Conservation (phyloP, 1,140 invertebrate species). For the Pogonomyrmex barbatus region DNA sequence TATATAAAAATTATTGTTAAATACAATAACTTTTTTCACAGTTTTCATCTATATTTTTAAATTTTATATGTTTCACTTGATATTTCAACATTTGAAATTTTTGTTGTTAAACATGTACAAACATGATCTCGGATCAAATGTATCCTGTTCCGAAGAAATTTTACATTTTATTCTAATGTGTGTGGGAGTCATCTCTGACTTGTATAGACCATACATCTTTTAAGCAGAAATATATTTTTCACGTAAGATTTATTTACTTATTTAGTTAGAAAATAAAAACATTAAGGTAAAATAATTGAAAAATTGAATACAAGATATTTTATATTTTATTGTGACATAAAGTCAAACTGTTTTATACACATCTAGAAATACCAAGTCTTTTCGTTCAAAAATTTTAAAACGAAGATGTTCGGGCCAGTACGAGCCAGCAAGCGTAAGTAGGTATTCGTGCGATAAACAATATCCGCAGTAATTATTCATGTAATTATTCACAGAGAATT, state of each 20-base stretch:
- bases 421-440: no score
- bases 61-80: neutral
- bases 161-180: no score
- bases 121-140: neutral
- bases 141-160: no score
- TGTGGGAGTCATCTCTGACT: no score
- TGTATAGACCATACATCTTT: no score
- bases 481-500: neutral
- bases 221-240: no score
- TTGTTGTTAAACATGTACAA: neutral
- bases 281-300: neutral
- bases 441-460: neutral
- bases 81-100: neutral
- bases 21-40: conserved; percentile 24
- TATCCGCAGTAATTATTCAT: neutral
- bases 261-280: neutral
- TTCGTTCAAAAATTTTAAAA: neutral
- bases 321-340: neutral
- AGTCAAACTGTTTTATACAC: neutral
- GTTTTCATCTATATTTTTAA: conserved; percentile 12
- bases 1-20: conserved; percentile 31
- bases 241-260: no score
- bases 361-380: neutral
- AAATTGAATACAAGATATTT: neutral
- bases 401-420: no score